A percentile compares a stretch with the other conserved stretches of the same genome.
Conservation (phyloP, 2,113 vertebrate species). For the Phyllostomus hastatus region DNA sequence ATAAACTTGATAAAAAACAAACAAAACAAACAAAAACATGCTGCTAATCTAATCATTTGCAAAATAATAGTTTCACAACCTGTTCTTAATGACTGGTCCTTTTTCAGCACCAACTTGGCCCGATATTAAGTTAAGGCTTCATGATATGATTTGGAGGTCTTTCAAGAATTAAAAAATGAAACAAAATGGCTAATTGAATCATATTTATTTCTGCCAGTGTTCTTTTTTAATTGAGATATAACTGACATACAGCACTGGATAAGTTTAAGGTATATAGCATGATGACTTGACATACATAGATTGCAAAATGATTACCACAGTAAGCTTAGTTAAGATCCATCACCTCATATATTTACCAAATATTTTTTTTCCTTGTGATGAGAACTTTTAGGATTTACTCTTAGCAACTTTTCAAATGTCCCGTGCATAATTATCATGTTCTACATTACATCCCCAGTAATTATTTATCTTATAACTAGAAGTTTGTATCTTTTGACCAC, state of each 20-base stretch:
- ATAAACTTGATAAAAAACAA: background rate
- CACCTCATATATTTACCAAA: background rate
- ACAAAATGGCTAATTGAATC: constrained; percentile 60
- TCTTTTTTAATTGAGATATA: background rate
- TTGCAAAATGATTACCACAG: background rate
- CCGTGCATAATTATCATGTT: background rate
- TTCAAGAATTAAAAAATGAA: constrained; percentile 61
- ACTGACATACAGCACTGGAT: background rate
- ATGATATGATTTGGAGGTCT: constrained; percentile 30
- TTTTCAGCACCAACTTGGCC: constrained; percentile 1
- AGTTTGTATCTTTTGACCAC: background rate
- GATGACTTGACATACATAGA: background rate
- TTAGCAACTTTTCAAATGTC: background rate
- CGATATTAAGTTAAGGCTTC: constrained; percentile 28
- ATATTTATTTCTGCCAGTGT: constrained; percentile 55
- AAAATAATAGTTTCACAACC: background rate
- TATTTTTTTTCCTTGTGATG: background rate
- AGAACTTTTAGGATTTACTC: background rate
- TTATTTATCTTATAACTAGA: background rate
- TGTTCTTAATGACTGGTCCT: background rate
- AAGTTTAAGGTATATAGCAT: background rate
- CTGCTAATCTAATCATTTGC: background rate
- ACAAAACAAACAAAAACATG: background rate
- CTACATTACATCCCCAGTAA: background rate
- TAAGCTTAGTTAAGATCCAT: background rate